Percentiles rank a stretch among this genome's conserved stretches.
Evolutionary conservation across 2,113 vertebrate species (phyloP).

Genomic region (Tringa solitaria): DNA sequence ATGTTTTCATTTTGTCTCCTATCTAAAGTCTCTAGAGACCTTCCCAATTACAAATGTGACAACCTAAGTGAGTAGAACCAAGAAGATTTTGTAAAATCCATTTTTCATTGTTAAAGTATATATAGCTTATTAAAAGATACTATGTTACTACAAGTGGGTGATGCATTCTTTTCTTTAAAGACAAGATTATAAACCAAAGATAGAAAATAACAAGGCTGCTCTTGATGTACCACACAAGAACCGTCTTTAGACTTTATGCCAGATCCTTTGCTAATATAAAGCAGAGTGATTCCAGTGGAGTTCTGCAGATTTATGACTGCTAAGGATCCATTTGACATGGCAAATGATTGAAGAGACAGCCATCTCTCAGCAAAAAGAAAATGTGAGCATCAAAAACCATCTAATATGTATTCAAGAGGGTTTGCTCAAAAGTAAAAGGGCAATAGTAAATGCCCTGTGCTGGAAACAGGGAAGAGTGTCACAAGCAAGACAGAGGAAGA

Average conservation of each 20-base stretch:
- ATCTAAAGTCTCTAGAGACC: background rate
- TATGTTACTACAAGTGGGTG: background rate
- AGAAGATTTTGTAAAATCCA: background rate
- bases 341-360: background rate
- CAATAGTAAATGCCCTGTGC: background rate
- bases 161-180: background rate
- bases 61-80: background rate
- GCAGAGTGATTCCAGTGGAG: background rate
- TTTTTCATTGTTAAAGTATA: background rate
- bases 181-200: background rate
- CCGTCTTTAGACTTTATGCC: background rate
- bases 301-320: background rate
- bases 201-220: background rate
- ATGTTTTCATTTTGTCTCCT: background rate
- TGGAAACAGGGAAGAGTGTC: background rate
- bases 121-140: background rate
- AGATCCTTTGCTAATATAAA: background rate
- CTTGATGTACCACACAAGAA: background rate
- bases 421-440: background rate
- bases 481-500: background rate
- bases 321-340: background rate
- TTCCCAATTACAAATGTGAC: background rate
- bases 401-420: background rate
- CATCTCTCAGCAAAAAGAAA: background rate
- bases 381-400: rapidly evolving